Evolutionary conservation across 2,113 vertebrate species (phyloP).

Genomic region (Cettia cetti): DNA sequence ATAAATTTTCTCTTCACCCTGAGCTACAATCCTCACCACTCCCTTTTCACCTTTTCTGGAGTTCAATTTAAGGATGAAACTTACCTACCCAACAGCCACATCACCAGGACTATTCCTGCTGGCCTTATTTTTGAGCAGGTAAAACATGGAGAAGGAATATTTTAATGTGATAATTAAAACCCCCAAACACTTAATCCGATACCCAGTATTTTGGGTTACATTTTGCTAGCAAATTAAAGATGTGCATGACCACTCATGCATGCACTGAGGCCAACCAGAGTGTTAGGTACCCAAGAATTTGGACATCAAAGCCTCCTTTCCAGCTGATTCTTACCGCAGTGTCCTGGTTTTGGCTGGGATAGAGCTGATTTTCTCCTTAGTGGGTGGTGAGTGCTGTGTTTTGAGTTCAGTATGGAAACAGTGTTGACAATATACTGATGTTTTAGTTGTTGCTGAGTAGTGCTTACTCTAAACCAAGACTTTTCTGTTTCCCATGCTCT

Average conservation of each 20-base stretch:
- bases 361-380: not conserved
- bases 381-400: not conserved
- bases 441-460: not conserved
- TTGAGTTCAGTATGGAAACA: not conserved
- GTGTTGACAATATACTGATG: not conserved
- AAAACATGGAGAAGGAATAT: not conserved
- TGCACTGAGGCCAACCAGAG: not conserved
- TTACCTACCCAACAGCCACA: not conserved
- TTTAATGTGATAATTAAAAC: not conserved
- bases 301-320: not conserved
- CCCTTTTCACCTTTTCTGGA: not conserved
- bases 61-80: not conserved
- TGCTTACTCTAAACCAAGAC: not conserved
- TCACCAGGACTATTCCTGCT: not conserved
- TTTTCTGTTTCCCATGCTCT: not conserved
- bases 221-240: not conserved
- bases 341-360: not conserved
- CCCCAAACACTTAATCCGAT: not conserved
- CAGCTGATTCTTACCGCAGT: not conserved
- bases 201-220: not conserved
- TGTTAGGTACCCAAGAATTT: not conserved
- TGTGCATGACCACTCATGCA: rapidly evolving
- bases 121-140: not conserved
- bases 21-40: not conserved
- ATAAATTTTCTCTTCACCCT: not conserved